Conservation (phyloP, 2,113 vertebrate genomes). For the Syngnathus typhle region DNA sequence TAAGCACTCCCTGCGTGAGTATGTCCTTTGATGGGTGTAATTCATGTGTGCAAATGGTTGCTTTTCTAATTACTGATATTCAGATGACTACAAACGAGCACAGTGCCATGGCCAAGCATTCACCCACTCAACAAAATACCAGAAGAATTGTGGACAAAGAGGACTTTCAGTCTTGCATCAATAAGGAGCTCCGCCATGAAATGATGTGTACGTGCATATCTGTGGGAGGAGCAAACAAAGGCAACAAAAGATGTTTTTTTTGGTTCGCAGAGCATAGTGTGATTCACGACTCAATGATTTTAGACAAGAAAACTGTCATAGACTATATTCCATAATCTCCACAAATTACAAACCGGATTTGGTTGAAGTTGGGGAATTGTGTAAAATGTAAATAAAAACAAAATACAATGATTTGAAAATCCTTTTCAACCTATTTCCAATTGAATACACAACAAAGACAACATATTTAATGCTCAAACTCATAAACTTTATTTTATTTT, state of each 20-base stretch:
- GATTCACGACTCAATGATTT: slow-evolving; percentile 12
- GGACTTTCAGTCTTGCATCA: slow-evolving; percentile 50
- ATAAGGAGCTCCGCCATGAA: slow-evolving; percentile 14
- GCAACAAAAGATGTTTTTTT: slow-evolving; percentile 55
- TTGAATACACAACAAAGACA: too few species aligned
- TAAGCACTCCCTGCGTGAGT: neutral
- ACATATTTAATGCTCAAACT: too few species aligned
- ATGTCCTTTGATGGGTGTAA: neutral
- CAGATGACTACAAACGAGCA: slow-evolving; percentile 8
- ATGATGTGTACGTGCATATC: slow-evolving; percentile 26
- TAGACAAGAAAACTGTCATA: neutral
- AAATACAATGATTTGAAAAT: too few species aligned
- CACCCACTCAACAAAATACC: slow-evolving; percentile 32
- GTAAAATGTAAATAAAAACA: too few species aligned
- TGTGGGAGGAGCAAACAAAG: slow-evolving; percentile 17
- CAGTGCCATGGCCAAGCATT: slow-evolving; percentile 13
- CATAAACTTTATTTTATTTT: too few species aligned
- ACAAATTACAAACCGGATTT: neutral
- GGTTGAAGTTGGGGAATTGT: too few species aligned
- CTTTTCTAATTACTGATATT: slow-evolving; percentile 33
- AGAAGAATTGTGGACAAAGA: slow-evolving; percentile 54
- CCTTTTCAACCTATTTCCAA: too few species aligned
- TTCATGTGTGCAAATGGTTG: slow-evolving; percentile 5
- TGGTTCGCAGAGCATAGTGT: slow-evolving; percentile 16
- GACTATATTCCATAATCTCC: too few species aligned